Evolutionary conservation across 2,888 invertebrate genomes (phyloP).

Genomic region (Scaptomyza flava): DNA sequence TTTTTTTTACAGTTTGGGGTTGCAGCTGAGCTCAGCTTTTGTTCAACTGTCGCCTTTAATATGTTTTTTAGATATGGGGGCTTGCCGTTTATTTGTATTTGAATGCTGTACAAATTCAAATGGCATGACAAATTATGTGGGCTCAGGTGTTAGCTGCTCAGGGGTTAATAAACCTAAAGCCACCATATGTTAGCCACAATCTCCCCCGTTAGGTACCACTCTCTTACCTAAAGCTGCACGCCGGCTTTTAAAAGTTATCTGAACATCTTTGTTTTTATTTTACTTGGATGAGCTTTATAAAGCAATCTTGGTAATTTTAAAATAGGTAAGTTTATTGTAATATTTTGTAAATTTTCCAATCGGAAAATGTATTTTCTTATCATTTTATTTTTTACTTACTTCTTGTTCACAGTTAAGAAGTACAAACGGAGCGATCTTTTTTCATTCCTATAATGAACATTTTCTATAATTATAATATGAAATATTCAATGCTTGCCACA

Average conservation of each 20-base stretch:
- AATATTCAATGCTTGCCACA: constrained; percentile 4
- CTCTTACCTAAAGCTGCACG: not conserved
- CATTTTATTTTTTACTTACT: too few species aligned
- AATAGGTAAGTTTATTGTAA: too few species aligned
- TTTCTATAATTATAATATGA: not conserved
- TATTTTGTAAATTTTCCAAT: too few species aligned
- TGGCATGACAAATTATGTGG: constrained; percentile 82
- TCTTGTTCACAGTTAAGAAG: too few species aligned
- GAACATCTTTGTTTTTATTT: not conserved
- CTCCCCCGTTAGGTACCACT: constrained; percentile 14
- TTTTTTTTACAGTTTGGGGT: constrained; percentile 48
- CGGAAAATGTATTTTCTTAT: too few species aligned
- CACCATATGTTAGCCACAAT: constrained; percentile 59
- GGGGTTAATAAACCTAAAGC: constrained; percentile 73
- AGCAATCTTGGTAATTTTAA: not conserved
- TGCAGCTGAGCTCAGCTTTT: constrained; percentile 64
- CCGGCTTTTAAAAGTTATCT: not conserved
- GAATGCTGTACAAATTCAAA: constrained; percentile 73
- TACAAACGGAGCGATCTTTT: too few species aligned
- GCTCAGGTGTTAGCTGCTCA: constrained; percentile 79
- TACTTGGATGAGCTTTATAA: not conserved
- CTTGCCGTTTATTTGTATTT: constrained; percentile 56
- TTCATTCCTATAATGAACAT: too few species aligned
- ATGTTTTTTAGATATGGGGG: constrained; percentile 60
- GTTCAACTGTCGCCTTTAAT: constrained; percentile 16